Conservation (phyloP, 1,140 invertebrate species). For the Steinernema khuongi region DNA sequence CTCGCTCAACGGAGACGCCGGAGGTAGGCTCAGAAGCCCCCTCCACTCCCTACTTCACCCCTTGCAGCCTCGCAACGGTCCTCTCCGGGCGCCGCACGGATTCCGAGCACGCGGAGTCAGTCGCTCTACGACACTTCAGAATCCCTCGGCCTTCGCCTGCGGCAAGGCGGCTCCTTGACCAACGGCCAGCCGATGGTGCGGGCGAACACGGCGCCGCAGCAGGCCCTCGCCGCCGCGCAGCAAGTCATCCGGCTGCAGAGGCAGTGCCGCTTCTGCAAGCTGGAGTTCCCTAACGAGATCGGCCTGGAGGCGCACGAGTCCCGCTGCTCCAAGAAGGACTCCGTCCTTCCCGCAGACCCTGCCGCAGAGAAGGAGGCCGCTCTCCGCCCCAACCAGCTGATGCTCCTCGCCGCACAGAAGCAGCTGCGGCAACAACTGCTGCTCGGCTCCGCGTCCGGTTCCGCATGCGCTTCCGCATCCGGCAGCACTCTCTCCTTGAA, state of each 20-base stretch:
- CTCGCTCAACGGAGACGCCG: constrained; percentile 14
- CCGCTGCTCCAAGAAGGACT: neutral
- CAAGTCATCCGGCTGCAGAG: neutral
- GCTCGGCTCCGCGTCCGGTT: neutral
- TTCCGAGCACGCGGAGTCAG: constrained; percentile 15
- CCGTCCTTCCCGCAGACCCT: neutral
- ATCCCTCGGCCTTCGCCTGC: neutral
- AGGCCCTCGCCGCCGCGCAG: neutral
- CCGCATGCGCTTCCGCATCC: neutral
- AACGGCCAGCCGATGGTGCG: constrained; percentile 22
- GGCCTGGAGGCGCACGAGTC: constrained; percentile 11
- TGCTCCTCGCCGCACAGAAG: neutral
- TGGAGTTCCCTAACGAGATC: constrained; percentile 18
- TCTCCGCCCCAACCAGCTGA: neutral
- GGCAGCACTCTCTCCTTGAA: neutral
- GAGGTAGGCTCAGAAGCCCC: constrained; percentile 11
- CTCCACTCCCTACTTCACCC: constrained; percentile 1
- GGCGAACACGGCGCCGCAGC: neutral
- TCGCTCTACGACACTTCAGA: constrained; percentile 10
- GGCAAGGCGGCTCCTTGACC: constrained; percentile 23
- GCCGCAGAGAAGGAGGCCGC: neutral
- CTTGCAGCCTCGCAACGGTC: constrained; percentile 17
- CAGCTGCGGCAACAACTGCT: neutral
- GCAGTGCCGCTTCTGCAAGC: neutral
- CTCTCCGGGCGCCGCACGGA: constrained; percentile 25